A percentile compares a stretch with the other conserved stretches of the same genome.
Conservation (phyloP, 2,888 invertebrate genomes). For the Sminthurides aquaticus region DNA sequence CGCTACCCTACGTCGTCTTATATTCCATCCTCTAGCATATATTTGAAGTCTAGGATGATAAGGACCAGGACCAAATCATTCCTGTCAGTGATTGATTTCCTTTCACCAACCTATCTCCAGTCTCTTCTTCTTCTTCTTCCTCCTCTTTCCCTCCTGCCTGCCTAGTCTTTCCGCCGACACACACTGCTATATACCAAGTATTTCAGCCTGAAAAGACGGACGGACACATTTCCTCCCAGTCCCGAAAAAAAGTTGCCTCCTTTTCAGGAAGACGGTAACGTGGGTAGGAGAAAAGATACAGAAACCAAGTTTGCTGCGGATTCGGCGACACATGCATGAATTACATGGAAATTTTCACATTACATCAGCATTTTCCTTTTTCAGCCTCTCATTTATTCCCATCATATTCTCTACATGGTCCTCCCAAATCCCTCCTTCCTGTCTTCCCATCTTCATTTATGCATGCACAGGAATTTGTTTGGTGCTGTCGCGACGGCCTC, state of each 20-base stretch:
- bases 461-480: not conserved
- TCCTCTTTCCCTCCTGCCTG: not conserved
- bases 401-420: not conserved
- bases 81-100: constrained; percentile 38
- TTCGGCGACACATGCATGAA: too few species aligned
- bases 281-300: too few species aligned
- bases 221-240: too few species aligned
- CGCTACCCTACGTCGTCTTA: too few species aligned
- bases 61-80: constrained; percentile 29
- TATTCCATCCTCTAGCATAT: not conserved
- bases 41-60: constrained; percentile 13
- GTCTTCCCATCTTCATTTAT: not conserved
- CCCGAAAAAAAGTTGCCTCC: too few species aligned
- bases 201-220: too few species aligned
- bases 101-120: constrained; percentile 13
- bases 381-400: not conserved
- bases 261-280: too few species aligned
- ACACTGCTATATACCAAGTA: not conserved
- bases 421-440: not conserved
- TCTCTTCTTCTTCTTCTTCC: not conserved
- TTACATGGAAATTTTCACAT: not conserved
- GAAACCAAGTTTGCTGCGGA: too few species aligned
- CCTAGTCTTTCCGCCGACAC: not conserved
- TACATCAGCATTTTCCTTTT: not conserved
- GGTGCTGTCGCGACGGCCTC: too few species aligned